Evolutionary conservation across 1,140 invertebrate genomes (phyloP).

Genomic region (Pogonomyrmex barbatus): DNA sequence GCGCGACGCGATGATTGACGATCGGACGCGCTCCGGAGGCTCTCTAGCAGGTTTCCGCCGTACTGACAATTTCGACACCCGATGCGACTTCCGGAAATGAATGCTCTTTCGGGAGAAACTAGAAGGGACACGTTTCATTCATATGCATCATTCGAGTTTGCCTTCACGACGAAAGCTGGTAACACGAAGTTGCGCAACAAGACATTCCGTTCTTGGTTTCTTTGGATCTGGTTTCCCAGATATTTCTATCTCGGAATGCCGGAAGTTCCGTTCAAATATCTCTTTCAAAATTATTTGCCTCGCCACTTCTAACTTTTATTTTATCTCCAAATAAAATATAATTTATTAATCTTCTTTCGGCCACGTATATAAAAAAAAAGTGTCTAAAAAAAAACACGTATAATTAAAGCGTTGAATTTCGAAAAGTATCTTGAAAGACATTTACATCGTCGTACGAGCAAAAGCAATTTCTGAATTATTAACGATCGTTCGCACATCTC

Average conservation of each 20-base stretch:
- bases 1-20: conserved; percentile 47
- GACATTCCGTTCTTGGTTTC: conserved; percentile 19
- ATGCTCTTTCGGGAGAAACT: conserved; percentile 29
- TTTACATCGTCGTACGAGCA: background rate
- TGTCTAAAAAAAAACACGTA: background rate
- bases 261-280: conserved; percentile 13
- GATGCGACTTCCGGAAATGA: conserved; percentile 30
- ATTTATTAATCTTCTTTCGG: background rate
- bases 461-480: conserved; percentile 13
- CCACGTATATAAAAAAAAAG: background rate
- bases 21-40: conserved; percentile 19
- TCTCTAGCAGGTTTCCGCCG: background rate
- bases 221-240: conserved; percentile 16
- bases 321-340: background rate
- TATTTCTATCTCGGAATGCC: background rate
- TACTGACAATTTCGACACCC: conserved; percentile 20
- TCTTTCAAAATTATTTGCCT: background rate
- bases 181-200: conserved; percentile 27
- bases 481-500: background rate
- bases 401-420: background rate
- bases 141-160: background rate
- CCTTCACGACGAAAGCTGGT: background rate
- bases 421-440: background rate
- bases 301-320: background rate
- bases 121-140: background rate